Conservation (phyloP, 2,797 vertebrate species). For the Spinibarbus caldwelli region DNA sequence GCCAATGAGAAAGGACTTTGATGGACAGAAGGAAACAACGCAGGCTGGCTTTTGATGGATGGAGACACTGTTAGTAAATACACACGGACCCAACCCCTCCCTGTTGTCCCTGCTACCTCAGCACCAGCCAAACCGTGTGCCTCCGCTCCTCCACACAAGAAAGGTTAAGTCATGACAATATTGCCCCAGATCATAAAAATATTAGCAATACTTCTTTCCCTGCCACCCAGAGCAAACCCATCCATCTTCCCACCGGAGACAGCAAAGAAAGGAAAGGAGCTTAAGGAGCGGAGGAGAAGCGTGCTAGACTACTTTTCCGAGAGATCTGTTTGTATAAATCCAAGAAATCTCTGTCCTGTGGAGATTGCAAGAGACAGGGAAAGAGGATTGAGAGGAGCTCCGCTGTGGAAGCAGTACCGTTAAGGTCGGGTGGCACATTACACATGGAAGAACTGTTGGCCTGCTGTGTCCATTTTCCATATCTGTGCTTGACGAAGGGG, state of each 20-base stretch:
- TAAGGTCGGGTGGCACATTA: slow-evolving; percentile 29
- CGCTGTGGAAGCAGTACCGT: not conserved
- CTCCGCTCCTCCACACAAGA: slow-evolving; percentile 64
- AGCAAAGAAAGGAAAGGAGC: slow-evolving; percentile 42
- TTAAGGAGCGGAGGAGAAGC: slow-evolving; percentile 5
- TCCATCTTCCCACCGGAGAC: slow-evolving; percentile 66
- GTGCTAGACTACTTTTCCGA: slow-evolving; percentile 64
- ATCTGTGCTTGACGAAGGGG: slow-evolving; percentile 13
- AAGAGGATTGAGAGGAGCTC: slow-evolving; percentile 39
- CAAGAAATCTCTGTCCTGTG: slow-evolving; percentile 63
- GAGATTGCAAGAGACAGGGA: slow-evolving; percentile 35
- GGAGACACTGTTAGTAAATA: slow-evolving; percentile 78
- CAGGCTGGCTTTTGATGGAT: slow-evolving; percentile 78
- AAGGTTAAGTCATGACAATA: slow-evolving; percentile 80
- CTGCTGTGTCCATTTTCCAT: slow-evolving; percentile 16
- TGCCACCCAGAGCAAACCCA: slow-evolving; percentile 68
- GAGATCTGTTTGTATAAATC: slow-evolving; percentile 33
- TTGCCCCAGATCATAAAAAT: slow-evolving; percentile 74
- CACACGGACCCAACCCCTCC: slow-evolving; percentile 76
- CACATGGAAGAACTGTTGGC: slow-evolving; percentile 16
- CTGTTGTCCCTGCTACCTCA: slow-evolving; percentile 49
- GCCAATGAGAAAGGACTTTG: slow-evolving; percentile 72
- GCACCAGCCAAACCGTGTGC: slow-evolving; percentile 49
- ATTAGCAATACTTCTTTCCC: slow-evolving; percentile 69
- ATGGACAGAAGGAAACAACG: slow-evolving; percentile 74